Base-by-base conservation (phyloP, 2,888 invertebrate species). In the Sabatieria punctata region DNA sequence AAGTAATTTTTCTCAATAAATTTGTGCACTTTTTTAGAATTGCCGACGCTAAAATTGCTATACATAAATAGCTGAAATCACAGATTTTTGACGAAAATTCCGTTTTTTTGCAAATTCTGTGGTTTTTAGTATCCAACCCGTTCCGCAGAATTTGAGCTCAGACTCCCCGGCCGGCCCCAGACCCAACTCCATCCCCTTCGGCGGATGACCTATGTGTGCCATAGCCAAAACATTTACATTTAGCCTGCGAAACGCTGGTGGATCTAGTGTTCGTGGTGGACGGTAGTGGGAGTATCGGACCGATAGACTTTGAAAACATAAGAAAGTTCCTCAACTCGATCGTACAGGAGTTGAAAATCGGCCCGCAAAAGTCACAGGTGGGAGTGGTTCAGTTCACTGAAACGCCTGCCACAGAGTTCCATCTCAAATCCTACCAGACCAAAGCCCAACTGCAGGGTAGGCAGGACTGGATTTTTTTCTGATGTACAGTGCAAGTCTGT, bases 321-420 rank as follows among this genome's bases (percentile, higher is more conserved):
- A 38, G 48, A 1, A 11, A 11, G 21, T 48, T 48, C 19, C 36
- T 48, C n/a, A 2, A 21, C 21, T 15, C 39, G 15, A 30, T 49
- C 2, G 43, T 42, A 18, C 33, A 46, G 2, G 26, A 37, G 15
- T 26, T 49, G 22, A 27, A 36, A 8, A 27, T 49, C 19, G 39
- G 39, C 30, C 35, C 38, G 23, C 27, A 46, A 25, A 15, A 26
- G 15, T 22, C 46, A 2, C 41, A 41, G 19, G 46, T 48, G 2
- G 44, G 39, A 27, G 13, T 49, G 19, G 37, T 49, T 15, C 46
- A 46, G 27, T 49, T 46, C 46, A 46, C 41, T 18, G 44, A 42
- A 18, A 13, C 2, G 2, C 37, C 41, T 2, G 4, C 19, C 37
- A 41, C 41, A 2, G 46, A 49, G 21, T 49, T 49, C 24, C 24